phyloP scores from a whole-genome alignment of 2,888 invertebrate genomes.

The Pseudococcus jackbeardsleyi region DNA sequence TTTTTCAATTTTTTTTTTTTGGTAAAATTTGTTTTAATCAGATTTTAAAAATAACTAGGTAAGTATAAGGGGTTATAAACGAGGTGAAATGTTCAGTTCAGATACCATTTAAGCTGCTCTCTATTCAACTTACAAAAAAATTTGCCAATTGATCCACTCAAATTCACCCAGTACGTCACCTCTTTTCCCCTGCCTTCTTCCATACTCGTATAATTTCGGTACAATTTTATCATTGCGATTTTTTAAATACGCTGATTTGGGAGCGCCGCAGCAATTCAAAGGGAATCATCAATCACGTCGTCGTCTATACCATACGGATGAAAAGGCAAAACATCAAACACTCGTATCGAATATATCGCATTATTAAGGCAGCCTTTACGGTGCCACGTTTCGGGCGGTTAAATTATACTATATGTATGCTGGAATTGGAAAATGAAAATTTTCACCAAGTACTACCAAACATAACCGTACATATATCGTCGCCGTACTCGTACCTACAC shows the following conservation, averaged over 20 bases:
- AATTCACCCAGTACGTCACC: too few relatives aligned
- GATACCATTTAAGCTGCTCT: too few relatives aligned
- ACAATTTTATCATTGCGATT: slow-evolving; percentile 27
- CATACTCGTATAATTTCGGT: not conserved
- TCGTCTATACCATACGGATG: not conserved
- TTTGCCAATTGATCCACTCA: too few relatives aligned
- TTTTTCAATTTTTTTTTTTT: too few relatives aligned
- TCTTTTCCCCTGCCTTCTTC: too few relatives aligned
- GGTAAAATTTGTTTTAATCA: too few relatives aligned
- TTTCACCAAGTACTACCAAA: not conserved
- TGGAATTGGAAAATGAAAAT: slow-evolving; percentile 21
- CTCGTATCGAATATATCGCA: slow-evolving; percentile 17
- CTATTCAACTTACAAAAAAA: too few relatives aligned
- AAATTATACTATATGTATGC: slow-evolving; percentile 17
- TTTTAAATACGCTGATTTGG: slow-evolving; percentile 19
- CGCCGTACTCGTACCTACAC: not conserved
- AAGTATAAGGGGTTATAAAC: too few relatives aligned
- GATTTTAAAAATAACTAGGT: too few relatives aligned
- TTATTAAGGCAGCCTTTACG: slow-evolving; percentile 40
- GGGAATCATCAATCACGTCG: slow-evolving; percentile 30
- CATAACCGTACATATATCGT: not conserved
- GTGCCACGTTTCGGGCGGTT: slow-evolving; percentile 25
- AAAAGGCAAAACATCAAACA: slow-evolving; percentile 31
- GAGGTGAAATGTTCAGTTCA: too few relatives aligned
- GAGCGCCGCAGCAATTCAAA: not conserved